phyloP scores from a whole-genome alignment of 1,140 invertebrate genomes.

The Aphelinus atriplicis region DNA sequence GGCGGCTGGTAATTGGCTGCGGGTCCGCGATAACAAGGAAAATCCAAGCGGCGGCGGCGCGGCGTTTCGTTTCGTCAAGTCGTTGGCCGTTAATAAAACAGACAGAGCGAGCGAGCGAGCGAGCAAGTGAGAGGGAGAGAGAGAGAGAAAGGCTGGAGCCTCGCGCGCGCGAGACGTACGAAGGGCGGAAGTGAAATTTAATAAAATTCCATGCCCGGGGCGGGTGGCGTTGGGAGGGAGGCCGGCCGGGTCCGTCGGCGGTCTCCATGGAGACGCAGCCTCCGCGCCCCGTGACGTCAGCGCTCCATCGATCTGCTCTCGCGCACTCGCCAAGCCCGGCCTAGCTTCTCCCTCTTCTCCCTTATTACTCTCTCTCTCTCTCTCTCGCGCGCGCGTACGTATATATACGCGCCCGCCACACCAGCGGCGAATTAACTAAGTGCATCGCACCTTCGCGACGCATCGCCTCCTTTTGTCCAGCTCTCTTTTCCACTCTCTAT shows the following conservation, averaged over 20 bases:
- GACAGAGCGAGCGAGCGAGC: slow-evolving; percentile 2
- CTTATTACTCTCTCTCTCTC: background rate
- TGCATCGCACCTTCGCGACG: background rate
- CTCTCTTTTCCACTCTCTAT: background rate
- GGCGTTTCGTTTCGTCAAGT: slow-evolving; percentile 25
- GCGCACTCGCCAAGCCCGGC: slow-evolving; percentile 9
- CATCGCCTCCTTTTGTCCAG: background rate
- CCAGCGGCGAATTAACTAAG: background rate
- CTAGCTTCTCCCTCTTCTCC: slow-evolving; percentile 17
- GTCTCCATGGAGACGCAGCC: slow-evolving; percentile 65
- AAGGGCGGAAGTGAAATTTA: slow-evolving; percentile 61
- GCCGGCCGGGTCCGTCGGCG: slow-evolving; percentile 63
- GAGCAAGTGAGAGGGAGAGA: background rate
- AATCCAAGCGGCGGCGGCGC: background rate
- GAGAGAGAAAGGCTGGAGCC: slow-evolving; percentile 31
- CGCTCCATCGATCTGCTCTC: slow-evolving; percentile 63
- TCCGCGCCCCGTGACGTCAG: slow-evolving; percentile 64
- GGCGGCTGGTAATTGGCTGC: background rate
- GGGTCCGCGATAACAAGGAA: slow-evolving; percentile 4
- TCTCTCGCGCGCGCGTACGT: background rate
- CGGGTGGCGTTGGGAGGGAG: slow-evolving; percentile 6
- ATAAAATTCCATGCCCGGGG: slow-evolving; percentile 63
- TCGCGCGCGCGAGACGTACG: background rate
- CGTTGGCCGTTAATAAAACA: slow-evolving; percentile 27
- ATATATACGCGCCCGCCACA: background rate